These are phyloP conservation scores for Philopedon plagiatum DNA, from an alignment of 2,888 invertebrate genomes.

Conservation along the genomic window DNA sequence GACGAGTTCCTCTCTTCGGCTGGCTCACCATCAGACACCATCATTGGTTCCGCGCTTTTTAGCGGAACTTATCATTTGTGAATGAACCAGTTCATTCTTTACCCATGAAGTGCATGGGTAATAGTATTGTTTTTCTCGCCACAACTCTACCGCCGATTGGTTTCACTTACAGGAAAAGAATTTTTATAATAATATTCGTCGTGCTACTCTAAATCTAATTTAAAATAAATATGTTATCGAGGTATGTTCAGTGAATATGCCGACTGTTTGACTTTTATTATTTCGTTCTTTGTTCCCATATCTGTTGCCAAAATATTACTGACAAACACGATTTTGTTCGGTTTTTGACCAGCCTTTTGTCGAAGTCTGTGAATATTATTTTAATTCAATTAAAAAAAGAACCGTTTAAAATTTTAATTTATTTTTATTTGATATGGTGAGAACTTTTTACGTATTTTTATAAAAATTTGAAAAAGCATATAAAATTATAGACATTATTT, in stretches of 20 bases:
- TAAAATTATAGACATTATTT: not conserved
- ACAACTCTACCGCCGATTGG: constrained; percentile 32
- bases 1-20: constrained; percentile 1
- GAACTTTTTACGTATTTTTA: not conserved
- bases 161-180: constrained; percentile 34
- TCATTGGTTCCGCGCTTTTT: constrained; percentile 55
- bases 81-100: constrained; percentile 52
- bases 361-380: constrained; percentile 15
- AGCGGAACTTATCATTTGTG: constrained; percentile 54
- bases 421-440: constrained; percentile 12
- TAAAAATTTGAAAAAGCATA: not conserved
- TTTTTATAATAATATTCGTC: constrained; percentile 28
- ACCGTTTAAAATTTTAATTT: constrained; percentile 7
- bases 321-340: constrained; percentile 13
- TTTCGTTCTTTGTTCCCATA: constrained; percentile 14
- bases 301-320: constrained; percentile 1
- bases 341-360: constrained; percentile 16
- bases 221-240: constrained; percentile 28
- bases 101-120: constrained; percentile 48
- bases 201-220: constrained; percentile 28
- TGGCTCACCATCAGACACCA: constrained; percentile 45
- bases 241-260: not conserved
- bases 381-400: constrained; percentile 22
- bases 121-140: constrained; percentile 48
- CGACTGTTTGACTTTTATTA: constrained; percentile 12